These are phyloP conservation scores for Saturnia japonica DNA, from an alignment of 2,888 invertebrate genomes.

Conservation along the genomic window DNA sequence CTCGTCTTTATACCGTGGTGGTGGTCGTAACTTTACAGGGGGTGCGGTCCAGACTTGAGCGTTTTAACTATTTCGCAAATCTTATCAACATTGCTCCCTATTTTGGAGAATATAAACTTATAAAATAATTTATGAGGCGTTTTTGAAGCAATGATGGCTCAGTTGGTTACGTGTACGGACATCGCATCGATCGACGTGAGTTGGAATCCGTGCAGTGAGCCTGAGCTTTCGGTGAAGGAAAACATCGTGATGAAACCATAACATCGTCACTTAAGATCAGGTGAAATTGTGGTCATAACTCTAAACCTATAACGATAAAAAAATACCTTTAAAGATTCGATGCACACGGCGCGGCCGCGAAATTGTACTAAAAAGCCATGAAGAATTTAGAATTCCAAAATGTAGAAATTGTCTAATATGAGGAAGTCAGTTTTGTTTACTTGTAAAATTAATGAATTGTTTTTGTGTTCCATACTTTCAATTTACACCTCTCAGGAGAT, in stretches of 20 bases:
- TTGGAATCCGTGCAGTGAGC: no score
- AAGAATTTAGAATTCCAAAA: neutral
- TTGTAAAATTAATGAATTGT: neutral
- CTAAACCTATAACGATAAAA: no score
- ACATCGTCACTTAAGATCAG: no score
- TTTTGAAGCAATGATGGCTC: no score
- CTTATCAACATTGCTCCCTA: neutral
- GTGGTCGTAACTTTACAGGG: neutral
- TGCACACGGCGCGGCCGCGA: neutral
- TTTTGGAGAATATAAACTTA: neutral
- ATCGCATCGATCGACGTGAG: no score
- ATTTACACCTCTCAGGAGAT: no score
- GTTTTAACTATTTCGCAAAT: slow-evolving; percentile 2
- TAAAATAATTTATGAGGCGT: neutral
- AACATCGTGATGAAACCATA: no score
- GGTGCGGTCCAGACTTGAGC: neutral
- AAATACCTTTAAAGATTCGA: neutral
- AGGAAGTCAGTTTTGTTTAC: neutral
- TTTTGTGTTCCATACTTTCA: no score
- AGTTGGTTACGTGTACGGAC: no score
- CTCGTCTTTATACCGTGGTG: neutral
- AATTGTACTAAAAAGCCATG: neutral
- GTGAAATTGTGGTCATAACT: no score
- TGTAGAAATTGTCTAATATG: neutral
- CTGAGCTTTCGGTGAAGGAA: no score